A percentile compares a stretch with the other conserved stretches of the same genome.
phyloP scores from a whole-genome alignment of 2,797 vertebrate species.

The Anguilla marmorata region DNA sequence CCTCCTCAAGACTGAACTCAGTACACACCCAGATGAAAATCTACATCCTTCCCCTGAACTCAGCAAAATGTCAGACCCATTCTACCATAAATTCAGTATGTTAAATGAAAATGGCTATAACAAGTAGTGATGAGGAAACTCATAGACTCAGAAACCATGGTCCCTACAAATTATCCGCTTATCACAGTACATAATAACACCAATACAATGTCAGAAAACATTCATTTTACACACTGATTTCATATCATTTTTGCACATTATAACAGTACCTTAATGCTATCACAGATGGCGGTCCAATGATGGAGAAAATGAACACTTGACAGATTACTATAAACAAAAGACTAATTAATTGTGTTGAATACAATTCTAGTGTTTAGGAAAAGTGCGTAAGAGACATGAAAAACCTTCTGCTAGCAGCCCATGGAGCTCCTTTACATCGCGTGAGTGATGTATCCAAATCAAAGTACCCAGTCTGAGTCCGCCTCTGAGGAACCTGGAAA shows the following conservation, averaged over 20 bases:
- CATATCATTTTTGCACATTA: background rate
- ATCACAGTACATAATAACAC: background rate
- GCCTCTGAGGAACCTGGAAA: conserved; percentile 93
- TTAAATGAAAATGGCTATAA: background rate
- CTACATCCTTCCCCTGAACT: background rate
- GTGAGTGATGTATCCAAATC: conserved; percentile 89
- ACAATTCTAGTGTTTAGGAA: background rate
- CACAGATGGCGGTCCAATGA: conserved; percentile 67
- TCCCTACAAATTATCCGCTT: background rate
- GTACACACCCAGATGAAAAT: background rate
- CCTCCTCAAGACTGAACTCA: background rate
- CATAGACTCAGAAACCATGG: background rate
- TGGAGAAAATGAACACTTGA: conserved; percentile 25
- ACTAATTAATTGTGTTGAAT: background rate
- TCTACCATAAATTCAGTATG: background rate
- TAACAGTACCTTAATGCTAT: conserved; percentile 42
- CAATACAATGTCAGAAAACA: background rate
- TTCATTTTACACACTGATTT: background rate
- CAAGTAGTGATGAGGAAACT: background rate
- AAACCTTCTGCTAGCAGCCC: conserved; percentile 86
- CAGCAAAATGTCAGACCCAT: background rate
- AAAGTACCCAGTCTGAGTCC: conserved; percentile 92
- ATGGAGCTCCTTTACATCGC: conserved; percentile 82
- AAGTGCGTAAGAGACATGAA: background rate
- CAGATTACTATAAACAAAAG: background rate